Percentiles rank a stretch among this genome's conserved stretches.
Conservation (phyloP, 1,140 invertebrate species). For the Drosophila jambulina region DNA sequence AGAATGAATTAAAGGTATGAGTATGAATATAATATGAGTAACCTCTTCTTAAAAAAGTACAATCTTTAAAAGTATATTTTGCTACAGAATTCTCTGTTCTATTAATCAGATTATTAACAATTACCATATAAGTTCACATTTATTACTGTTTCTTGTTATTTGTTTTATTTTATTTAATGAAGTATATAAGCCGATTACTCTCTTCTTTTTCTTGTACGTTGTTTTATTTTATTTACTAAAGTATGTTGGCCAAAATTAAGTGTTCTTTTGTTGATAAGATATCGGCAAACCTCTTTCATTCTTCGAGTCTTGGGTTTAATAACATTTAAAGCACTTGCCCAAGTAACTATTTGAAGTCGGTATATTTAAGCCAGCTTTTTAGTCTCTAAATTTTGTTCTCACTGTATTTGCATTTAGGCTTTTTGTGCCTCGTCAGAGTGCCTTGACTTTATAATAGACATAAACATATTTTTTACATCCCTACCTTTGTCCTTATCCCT, state of each 20-base stretch:
- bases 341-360: not conserved
- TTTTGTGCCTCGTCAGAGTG: not conserved
- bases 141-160: too few species aligned
- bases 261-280: too few species aligned
- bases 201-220: too few species aligned
- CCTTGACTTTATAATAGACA: not conserved
- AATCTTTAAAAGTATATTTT: not conserved
- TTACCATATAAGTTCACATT: too few species aligned
- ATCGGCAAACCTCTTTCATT: too few species aligned
- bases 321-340: too few species aligned
- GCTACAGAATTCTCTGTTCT: not conserved
- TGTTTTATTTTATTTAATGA: too few species aligned
- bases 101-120: not conserved
- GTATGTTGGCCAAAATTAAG: too few species aligned
- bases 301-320: not conserved
- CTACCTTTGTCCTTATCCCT: constrained; percentile 18
- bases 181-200: too few species aligned
- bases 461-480: constrained; percentile 20
- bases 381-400: not conserved
- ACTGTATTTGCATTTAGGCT: not conserved
- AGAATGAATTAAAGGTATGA: not conserved
- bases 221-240: too few species aligned
- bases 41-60: not conserved
- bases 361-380: not conserved
- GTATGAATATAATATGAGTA: not conserved